phyloP scores from a whole-genome alignment of 2,113 vertebrate genomes.

The Merops nubicus region DNA sequence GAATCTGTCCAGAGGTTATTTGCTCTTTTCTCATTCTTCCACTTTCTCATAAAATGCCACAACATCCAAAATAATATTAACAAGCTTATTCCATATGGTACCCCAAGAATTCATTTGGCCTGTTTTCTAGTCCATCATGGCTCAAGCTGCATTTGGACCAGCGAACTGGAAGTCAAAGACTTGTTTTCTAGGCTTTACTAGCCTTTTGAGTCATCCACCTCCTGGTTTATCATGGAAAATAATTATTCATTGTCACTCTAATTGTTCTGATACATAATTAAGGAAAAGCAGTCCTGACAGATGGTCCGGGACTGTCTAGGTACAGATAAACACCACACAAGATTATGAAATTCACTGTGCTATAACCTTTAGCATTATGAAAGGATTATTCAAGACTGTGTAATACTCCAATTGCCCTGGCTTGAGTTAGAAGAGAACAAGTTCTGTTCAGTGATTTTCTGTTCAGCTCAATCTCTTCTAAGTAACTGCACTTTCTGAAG shows the following conservation, averaged over 20 bases:
- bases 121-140: neutral
- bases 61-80: neutral
- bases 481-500: too few species aligned
- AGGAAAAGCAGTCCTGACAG: conserved; percentile 26
- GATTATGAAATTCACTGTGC: neutral
- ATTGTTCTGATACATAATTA: conserved; percentile 47
- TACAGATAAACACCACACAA: neutral
- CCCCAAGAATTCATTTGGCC: neutral
- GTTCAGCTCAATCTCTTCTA: too few species aligned
- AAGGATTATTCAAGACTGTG: neutral
- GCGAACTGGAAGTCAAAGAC: neutral
- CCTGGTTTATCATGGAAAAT: neutral
- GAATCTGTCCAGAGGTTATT: neutral
- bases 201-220: neutral
- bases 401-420: neutral
- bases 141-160: neutral
- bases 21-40: neutral
- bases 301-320: neutral
- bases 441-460: too few species aligned
- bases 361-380: neutral
- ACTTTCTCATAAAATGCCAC: neutral
- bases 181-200: neutral
- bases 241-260: conserved; percentile 28
- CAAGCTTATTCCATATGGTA: neutral
- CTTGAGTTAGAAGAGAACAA: too few species aligned